phyloP scores from a whole-genome alignment of 2,797 vertebrate species.

The Anniella stebbinsi region DNA sequence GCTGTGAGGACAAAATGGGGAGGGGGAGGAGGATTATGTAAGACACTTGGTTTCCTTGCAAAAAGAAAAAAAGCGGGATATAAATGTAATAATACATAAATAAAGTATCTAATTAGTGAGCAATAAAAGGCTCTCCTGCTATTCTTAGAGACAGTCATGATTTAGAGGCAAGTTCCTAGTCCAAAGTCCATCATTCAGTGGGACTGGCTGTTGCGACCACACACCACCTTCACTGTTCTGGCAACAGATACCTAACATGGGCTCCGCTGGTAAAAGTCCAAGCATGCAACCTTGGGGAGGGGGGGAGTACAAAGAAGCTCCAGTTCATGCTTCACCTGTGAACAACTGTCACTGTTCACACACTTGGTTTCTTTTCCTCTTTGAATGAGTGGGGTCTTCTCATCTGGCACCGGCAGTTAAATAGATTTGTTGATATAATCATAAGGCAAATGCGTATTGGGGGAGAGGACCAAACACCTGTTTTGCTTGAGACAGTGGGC shows the following conservation, averaged over 20 bases:
- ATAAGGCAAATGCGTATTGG: constrained; percentile 8
- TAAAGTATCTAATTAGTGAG: background rate
- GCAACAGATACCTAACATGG: background rate
- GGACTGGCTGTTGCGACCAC: background rate
- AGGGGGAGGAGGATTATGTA: too few relatives aligned
- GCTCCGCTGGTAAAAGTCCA: constrained; percentile 39
- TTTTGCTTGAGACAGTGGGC: background rate
- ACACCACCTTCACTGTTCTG: background rate
- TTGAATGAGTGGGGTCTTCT: constrained; percentile 13
- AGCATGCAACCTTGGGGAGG: background rate
- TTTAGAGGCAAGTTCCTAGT: background rate
- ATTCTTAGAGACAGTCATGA: background rate
- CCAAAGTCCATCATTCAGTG: background rate
- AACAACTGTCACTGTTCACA: constrained; percentile 52
- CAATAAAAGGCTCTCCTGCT: background rate
- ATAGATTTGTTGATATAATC: constrained; percentile 46
- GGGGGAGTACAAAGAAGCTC: background rate
- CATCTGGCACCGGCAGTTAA: constrained; percentile 68
- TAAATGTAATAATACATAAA: too few relatives aligned
- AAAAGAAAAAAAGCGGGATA: too few relatives aligned
- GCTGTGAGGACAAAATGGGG: too few relatives aligned
- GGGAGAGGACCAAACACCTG: constrained; percentile 58
- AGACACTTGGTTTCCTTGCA: too few relatives aligned
- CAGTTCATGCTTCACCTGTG: constrained; percentile 40
- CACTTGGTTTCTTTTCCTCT: background rate